phyloP scores from a whole-genome alignment of 2,113 vertebrate species.

The Eonycteris spelaea region DNA sequence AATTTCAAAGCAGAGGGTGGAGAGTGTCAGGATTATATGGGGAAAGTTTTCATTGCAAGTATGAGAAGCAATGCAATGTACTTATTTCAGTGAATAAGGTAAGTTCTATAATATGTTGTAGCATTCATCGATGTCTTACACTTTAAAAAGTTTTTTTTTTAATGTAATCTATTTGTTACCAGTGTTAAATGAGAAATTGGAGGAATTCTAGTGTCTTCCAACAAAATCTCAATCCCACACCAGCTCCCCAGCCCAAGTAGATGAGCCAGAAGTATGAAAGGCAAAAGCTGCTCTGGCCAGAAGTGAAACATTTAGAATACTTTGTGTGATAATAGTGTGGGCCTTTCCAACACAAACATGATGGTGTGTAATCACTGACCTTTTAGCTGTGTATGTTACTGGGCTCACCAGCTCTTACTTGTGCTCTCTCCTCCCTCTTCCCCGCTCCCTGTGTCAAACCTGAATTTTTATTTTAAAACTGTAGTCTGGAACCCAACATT shows the following conservation, averaged over 20 bases:
- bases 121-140: background rate
- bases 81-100: background rate
- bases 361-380: background rate
- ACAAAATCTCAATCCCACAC: background rate
- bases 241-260: background rate
- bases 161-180: background rate
- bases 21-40: background rate
- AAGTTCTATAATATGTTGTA: background rate
- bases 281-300: background rate
- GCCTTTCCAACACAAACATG: background rate
- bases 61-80: background rate
- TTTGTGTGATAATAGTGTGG: background rate
- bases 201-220: background rate
- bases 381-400: background rate
- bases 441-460: background rate
- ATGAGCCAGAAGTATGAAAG: background rate
- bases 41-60: background rate
- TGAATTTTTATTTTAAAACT: background rate
- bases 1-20: background rate
- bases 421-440: background rate
- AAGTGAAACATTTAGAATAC: background rate
- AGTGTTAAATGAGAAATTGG: background rate
- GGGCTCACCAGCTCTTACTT: rapidly evolving
- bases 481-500: background rate
- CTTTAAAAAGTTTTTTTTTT: background rate